Percentiles rank a stretch among this genome's conserved stretches.
Conservation (phyloP, 2,797 vertebrate species). For the Nannoperca australis region DNA sequence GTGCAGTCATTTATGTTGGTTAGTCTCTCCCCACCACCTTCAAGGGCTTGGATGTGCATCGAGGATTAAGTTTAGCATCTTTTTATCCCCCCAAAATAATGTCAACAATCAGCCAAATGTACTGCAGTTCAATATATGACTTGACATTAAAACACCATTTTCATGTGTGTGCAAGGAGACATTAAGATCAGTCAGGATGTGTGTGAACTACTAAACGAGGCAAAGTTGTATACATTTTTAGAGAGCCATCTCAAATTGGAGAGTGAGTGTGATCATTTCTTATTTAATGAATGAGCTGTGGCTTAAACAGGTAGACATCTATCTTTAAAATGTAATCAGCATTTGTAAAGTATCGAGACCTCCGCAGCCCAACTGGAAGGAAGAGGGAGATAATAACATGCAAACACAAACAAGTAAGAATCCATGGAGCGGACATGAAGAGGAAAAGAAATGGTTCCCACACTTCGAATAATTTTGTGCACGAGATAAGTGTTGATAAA, state of each 20-base stretch:
- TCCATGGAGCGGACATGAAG: no score
- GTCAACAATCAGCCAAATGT: not conserved
- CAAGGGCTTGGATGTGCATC: not conserved
- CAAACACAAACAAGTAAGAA: not conserved
- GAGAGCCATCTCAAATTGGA: conserved; percentile 14
- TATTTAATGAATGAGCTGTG: conserved; percentile 11
- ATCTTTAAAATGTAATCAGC: conserved; percentile 17
- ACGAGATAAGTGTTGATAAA: no score
- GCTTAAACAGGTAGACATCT: conserved; percentile 34
- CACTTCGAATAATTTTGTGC: no score
- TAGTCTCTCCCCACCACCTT: not conserved
- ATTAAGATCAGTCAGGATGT: not conserved
- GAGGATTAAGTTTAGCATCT: not conserved
- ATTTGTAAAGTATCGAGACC: not conserved
- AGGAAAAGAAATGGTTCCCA: no score
- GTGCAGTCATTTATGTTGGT: not conserved
- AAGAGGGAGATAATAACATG: not conserved
- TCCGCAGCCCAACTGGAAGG: not conserved
- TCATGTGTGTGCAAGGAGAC: no score
- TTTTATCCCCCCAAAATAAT: not conserved
- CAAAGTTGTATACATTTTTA: not conserved
- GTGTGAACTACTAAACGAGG: not conserved
- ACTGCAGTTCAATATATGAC: no score
- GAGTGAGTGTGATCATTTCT: not conserved
- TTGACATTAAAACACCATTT: no score